phyloP scores from a whole-genome alignment of 2,797 vertebrate species.

The Sebastes umbrosus region DNA sequence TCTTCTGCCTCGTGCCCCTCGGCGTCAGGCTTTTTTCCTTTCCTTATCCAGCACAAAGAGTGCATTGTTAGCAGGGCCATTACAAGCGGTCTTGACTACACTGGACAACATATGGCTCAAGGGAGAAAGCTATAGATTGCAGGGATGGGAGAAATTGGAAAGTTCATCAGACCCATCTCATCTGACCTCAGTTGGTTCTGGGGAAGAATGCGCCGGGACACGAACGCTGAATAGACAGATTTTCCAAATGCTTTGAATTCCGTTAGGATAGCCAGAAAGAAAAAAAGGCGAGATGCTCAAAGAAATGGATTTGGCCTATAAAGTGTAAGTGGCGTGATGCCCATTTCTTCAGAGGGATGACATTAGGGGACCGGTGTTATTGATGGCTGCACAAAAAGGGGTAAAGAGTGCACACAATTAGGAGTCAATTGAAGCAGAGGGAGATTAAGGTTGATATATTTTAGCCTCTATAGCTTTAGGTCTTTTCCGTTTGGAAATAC shows the following conservation, averaged over 20 bases:
- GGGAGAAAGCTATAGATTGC: constrained; percentile 94
- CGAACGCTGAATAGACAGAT: constrained; percentile 93
- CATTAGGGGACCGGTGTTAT: constrained; percentile 89
- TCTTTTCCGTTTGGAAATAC: constrained; percentile 93
- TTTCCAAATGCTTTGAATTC: constrained; percentile 99
- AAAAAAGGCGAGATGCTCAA: constrained; percentile 79
- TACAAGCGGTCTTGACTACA: constrained; percentile 87
- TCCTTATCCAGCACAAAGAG: constrained; percentile 96
- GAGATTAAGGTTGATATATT: constrained; percentile 82
- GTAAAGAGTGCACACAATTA: constrained; percentile 90
- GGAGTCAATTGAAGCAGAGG: constrained; percentile 90
- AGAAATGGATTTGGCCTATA: constrained; percentile 94
- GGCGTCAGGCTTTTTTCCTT: constrained; percentile 88
- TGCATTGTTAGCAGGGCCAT: constrained; percentile 95
- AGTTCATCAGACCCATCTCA: constrained; percentile 93
- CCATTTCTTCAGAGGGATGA: constrained; percentile 88
- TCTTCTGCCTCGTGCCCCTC: constrained; percentile 81
- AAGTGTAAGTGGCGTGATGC: constrained; percentile 87
- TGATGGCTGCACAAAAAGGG: constrained; percentile 85
- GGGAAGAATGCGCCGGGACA: constrained; percentile 85
- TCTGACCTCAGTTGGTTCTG: constrained; percentile 85
- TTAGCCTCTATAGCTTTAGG: constrained; percentile 89
- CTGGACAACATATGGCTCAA: constrained; percentile 87
- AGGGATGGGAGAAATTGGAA: constrained; percentile 79
- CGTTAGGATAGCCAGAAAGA: constrained; percentile 86